Conservation (phyloP, 2,113 vertebrate species). For the Epinephelus fuscoguttatus region DNA sequence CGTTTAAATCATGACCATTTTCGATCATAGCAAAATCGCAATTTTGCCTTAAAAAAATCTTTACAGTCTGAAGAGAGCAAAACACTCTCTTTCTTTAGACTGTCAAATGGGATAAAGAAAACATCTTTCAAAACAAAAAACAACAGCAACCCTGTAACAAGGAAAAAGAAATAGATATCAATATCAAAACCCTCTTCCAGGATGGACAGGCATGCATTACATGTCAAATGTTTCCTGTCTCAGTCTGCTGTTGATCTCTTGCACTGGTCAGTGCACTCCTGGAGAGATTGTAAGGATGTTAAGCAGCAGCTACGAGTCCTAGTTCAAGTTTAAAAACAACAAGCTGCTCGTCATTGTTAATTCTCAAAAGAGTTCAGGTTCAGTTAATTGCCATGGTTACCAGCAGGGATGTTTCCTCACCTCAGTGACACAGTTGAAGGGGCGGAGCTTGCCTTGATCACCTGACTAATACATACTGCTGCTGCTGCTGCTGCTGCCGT, state of each 20-base stretch:
- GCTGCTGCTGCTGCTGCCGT: conserved; percentile 35
- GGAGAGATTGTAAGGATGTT: background rate
- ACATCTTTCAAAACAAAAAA: background rate
- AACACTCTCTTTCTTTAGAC: background rate
- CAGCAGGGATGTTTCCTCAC: background rate
- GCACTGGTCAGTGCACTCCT: background rate
- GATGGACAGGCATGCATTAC: background rate
- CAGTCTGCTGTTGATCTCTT: background rate
- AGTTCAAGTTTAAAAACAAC: background rate
- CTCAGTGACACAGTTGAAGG: background rate
- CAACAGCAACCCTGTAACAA: background rate
- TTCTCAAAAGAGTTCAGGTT: background rate
- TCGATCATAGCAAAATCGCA: too few relatives aligned
- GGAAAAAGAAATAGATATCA: background rate
- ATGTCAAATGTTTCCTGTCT: background rate
- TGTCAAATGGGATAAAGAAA: background rate
- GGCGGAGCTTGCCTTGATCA: conserved; percentile 68
- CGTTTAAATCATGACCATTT: too few relatives aligned
- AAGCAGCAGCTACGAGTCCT: background rate
- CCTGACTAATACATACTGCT: conserved; percentile 56
- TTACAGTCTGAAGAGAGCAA: background rate
- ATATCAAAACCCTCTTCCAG: background rate
- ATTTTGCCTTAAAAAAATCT: too few relatives aligned
- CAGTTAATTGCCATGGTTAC: background rate
- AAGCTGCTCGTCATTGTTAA: background rate